These are phyloP conservation scores for Amiota minor DNA, from an alignment of 2,888 invertebrate genomes.

Conservation along the genomic window DNA sequence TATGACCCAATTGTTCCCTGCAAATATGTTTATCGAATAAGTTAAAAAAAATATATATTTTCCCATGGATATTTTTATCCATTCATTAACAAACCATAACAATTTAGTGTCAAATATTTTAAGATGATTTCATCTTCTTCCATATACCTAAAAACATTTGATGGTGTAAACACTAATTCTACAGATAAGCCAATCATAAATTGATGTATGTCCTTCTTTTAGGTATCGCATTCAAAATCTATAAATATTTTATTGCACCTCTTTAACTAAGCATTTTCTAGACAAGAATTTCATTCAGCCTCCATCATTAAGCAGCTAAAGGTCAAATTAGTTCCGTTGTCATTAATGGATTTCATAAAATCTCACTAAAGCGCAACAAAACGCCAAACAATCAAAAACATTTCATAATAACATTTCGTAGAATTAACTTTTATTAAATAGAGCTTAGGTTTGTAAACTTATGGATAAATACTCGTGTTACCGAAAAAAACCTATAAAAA, in stretches of 20 bases:
- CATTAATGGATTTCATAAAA: neutral
- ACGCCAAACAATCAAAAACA: neutral
- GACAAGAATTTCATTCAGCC: neutral
- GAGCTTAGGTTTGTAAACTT: neutral
- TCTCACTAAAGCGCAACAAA: conserved; percentile 1
- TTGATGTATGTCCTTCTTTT: too few relatives aligned
- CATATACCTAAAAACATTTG: too few relatives aligned
- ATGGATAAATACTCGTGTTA: neutral
- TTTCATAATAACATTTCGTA: neutral
- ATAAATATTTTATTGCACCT: neutral
- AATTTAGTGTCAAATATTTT: too few relatives aligned
- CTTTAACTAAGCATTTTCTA: too few relatives aligned
- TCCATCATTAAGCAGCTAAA: neutral
- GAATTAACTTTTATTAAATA: conserved; percentile 4
- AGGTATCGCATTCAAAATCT: neutral
- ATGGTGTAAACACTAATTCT: too few relatives aligned
- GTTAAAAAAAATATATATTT: too few relatives aligned
- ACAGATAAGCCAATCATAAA: too few relatives aligned
- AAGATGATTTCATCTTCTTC: too few relatives aligned
- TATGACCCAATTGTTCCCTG: too few relatives aligned
- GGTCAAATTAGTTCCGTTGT: neutral
- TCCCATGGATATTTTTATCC: too few relatives aligned
- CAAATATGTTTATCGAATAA: too few relatives aligned
- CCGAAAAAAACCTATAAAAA: neutral
- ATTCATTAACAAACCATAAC: too few relatives aligned